Conservation (phyloP, 2,113 vertebrate species). For the Ondatra zibethicus region DNA sequence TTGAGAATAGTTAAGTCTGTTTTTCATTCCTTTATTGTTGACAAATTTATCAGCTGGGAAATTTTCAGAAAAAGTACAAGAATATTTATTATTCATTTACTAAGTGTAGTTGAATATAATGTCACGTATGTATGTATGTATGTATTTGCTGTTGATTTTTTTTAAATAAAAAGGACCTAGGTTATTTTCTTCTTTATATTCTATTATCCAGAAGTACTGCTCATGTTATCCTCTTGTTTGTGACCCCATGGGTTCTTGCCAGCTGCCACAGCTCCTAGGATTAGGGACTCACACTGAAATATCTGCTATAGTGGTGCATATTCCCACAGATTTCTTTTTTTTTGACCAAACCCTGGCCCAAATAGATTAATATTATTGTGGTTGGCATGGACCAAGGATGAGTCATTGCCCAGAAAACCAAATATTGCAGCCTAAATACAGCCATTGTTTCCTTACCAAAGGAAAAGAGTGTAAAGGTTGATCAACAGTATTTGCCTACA, state of each 20-base stretch:
- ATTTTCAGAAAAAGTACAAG: background rate
- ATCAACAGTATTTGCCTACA: background rate
- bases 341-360: background rate
- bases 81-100: background rate
- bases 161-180: background rate
- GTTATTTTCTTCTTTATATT: conserved; percentile 3
- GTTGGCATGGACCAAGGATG: background rate
- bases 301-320: background rate
- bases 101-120: conserved; percentile 15
- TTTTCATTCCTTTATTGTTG: background rate
- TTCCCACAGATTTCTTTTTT: background rate
- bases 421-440: conserved; percentile 8
- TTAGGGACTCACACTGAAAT: background rate
- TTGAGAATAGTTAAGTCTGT: background rate
- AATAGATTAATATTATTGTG: background rate
- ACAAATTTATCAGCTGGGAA: background rate
- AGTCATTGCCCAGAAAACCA: background rate
- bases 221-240: conserved; percentile 20
- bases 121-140: background rate
- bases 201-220: background rate
- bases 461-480: background rate
- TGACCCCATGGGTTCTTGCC: background rate
- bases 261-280: background rate
- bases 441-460: conserved; percentile 1
- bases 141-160: background rate